Conservation (phyloP, 2,113 vertebrate genomes). For the Urocitellus parryii region DNA sequence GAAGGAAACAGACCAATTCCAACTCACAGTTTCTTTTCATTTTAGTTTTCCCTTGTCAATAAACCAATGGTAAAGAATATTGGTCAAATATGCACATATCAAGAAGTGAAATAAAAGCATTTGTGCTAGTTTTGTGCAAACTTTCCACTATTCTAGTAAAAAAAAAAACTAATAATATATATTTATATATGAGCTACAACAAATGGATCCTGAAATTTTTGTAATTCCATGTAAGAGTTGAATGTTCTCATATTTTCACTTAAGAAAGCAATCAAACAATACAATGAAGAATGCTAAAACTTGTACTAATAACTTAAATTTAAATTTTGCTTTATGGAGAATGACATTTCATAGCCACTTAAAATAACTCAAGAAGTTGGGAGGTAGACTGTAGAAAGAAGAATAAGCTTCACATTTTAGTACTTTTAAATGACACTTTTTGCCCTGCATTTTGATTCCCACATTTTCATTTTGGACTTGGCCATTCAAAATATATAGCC, state of each 20-base stretch:
- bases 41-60: neutral
- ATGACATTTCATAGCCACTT: neutral
- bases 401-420: neutral
- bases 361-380: neutral
- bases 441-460: neutral
- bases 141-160: neutral
- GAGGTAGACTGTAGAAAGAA: neutral
- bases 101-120: neutral
- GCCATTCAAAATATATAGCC: neutral
- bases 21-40: neutral
- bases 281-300: neutral
- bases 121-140: neutral
- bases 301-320: neutral
- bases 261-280: neutral
- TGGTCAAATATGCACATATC: neutral
- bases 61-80: neutral
- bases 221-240: neutral
- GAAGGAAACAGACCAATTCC: neutral
- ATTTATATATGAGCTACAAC: neutral
- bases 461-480: neutral
- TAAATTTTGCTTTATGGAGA: neutral
- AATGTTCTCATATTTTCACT: neutral
- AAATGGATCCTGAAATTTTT: neutral
- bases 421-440: neutral
- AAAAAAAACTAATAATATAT: neutral